phyloP scores from a whole-genome alignment of 2,797 vertebrate species.

The Sarcoramphus papa region DNA sequence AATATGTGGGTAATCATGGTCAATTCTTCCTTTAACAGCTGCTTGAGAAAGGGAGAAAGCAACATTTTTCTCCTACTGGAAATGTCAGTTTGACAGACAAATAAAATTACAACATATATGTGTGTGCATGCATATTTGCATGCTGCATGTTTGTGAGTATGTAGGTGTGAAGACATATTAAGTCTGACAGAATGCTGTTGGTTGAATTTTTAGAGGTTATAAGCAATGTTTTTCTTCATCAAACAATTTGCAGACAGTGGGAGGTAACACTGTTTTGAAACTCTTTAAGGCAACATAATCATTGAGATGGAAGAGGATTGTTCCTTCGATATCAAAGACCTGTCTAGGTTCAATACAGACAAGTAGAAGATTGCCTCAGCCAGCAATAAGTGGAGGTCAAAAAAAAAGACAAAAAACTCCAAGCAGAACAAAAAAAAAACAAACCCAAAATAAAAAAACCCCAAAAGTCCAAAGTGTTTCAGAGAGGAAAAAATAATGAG shows the following conservation, averaged over 20 bases:
- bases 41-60: background rate
- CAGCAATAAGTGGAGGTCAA: background rate
- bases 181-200: background rate
- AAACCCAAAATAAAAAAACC: background rate
- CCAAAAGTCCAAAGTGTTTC: background rate
- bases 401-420: background rate
- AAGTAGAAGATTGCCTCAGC: background rate
- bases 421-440: background rate
- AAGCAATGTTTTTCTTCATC: background rate
- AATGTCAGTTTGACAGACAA: background rate
- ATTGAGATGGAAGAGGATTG: background rate
- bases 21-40: background rate
- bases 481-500: background rate
- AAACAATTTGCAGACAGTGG: background rate
- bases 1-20: background rate
- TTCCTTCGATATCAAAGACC: background rate
- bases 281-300: background rate
- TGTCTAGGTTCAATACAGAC: background rate
- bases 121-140: background rate
- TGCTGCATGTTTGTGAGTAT: background rate
- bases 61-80: background rate
- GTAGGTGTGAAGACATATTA: background rate
- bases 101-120: background rate
- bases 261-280: background rate
- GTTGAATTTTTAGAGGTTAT: background rate